Percentiles rank a stretch among this genome's conserved stretches.
Conservation (phyloP, 2,888 invertebrate genomes). For the Conomelus anceps region DNA sequence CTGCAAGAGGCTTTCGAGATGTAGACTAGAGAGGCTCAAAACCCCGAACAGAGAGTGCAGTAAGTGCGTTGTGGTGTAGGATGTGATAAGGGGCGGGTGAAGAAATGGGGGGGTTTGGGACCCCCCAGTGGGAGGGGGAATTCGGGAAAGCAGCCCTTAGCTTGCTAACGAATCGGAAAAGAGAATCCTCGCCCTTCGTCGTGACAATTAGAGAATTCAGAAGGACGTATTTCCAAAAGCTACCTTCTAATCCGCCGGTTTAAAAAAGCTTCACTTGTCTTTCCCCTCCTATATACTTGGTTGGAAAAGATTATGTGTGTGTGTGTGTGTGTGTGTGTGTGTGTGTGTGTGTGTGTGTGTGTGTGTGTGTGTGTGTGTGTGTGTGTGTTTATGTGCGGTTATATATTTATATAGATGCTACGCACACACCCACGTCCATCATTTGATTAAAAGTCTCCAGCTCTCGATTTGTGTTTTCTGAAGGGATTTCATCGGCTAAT, state of each 20-base stretch:
- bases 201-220: neutral
- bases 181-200: neutral
- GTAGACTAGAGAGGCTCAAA: neutral
- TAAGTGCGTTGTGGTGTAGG: neutral
- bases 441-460: neutral
- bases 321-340: too few species aligned
- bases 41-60: neutral
- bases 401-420: too few species aligned
- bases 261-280: neutral
- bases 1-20: neutral
- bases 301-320: too few species aligned
- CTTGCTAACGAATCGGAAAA: neutral
- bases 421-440: neutral
- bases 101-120: neutral
- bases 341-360: too few species aligned
- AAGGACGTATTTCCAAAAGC: neutral
- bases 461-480: neutral
- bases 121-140: neutral
- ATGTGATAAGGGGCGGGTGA: neutral
- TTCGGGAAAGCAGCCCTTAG: neutral
- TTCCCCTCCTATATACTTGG: too few species aligned
- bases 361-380: too few species aligned
- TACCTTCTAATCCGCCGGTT: neutral
- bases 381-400: too few species aligned
- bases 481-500: neutral